Percentiles rank a stretch among this genome's conserved stretches.
phyloP scores from a whole-genome alignment of 2,797 vertebrate species.

The Ataeniobius toweri region DNA sequence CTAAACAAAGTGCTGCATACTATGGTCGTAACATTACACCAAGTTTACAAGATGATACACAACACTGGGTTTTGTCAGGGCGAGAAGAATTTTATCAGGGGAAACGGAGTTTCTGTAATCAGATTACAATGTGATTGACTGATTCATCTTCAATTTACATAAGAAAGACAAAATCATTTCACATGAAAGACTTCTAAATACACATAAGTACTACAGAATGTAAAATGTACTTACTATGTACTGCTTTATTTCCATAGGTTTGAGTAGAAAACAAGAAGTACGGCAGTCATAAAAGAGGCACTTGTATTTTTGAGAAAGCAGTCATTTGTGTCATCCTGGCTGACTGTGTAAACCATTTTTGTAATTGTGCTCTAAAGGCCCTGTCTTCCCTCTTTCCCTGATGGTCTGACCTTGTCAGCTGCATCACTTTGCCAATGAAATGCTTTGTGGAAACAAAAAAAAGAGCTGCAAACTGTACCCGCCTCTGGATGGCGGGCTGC shows the following conservation, averaged over 20 bases:
- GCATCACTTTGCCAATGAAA: conserved; percentile 42
- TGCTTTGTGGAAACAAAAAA: conserved; percentile 45
- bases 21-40: no score
- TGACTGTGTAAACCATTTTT: background rate
- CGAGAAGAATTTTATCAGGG: no score
- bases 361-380: conserved; percentile 8
- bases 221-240: background rate
- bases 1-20: no score
- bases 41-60: no score
- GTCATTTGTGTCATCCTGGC: conserved; percentile 4
- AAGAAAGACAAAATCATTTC: background rate
- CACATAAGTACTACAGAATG: background rate
- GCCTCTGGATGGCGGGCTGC: conserved; percentile 21
- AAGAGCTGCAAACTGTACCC: conserved; percentile 26
- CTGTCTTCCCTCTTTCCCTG: conserved; percentile 15
- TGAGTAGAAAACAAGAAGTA: background rate
- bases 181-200: background rate
- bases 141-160: background rate
- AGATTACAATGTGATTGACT: no score
- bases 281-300: background rate
- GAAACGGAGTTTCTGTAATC: no score
- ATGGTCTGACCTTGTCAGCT: conserved; percentile 34
- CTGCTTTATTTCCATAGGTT: background rate
- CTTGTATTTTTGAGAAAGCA: conserved; percentile 8
- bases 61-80: background rate